Conservation (phyloP, 2,888 invertebrate species). For the Polymixis flavicincta region DNA sequence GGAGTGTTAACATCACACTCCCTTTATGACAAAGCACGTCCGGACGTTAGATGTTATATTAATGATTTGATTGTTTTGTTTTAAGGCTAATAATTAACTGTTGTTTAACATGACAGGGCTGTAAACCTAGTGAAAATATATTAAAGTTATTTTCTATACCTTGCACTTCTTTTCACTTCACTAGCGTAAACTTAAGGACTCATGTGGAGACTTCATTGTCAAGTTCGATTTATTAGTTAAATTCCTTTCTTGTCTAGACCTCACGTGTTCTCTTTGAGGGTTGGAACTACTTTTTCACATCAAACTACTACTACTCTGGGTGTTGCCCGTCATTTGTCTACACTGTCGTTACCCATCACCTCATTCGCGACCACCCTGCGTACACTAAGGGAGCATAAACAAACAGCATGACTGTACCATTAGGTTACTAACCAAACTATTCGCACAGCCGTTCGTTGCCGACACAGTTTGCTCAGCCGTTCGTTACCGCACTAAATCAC, state of each 20-base stretch:
- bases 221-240: not conserved
- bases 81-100: not conserved
- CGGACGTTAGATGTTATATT: not conserved
- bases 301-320: fast-evolving
- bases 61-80: not conserved
- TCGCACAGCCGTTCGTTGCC: conserved; percentile 24
- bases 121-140: not conserved
- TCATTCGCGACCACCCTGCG: not conserved
- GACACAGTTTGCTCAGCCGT: conserved; percentile 55
- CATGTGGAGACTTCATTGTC: not conserved
- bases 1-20: too few species aligned
- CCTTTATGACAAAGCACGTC: conserved; percentile 8
- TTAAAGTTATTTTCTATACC: too few species aligned
- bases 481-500: conserved; percentile 63
- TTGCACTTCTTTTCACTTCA: not conserved
- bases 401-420: conserved; percentile 29
- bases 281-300: not conserved
- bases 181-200: not conserved
- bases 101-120: not conserved
- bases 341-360: not conserved
- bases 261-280: not conserved
- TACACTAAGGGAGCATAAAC: not conserved
- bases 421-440: conserved; percentile 58
- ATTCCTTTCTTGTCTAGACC: too few species aligned
- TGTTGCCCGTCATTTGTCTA: not conserved